phyloP scores from a whole-genome alignment of 2,113 vertebrate genomes.

The Phasianus colchicus region DNA sequence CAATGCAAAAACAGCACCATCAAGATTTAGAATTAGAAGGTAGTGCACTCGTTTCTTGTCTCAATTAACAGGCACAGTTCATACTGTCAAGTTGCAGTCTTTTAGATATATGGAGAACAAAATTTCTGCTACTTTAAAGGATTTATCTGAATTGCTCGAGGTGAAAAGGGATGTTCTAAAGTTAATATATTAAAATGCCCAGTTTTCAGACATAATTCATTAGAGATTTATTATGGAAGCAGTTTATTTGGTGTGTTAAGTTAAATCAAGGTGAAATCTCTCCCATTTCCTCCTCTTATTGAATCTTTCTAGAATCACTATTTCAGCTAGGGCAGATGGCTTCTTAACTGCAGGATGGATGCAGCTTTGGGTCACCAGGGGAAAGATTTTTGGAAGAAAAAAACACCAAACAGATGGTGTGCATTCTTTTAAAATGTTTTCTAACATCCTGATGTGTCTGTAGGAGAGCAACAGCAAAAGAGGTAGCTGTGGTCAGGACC shows the following conservation, averaged over 20 bases:
- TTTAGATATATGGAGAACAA: neutral
- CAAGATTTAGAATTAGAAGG: conserved; percentile 36
- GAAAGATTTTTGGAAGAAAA: neutral
- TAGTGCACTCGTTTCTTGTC: neutral
- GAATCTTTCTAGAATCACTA: neutral
- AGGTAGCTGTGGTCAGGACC: neutral
- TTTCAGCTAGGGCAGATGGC: conserved; percentile 12
- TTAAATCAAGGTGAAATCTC: neutral
- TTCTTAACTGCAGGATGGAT: neutral
- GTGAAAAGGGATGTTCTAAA: neutral
- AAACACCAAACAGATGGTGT: neutral
- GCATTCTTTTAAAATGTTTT: neutral
- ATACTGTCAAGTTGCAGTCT: neutral
- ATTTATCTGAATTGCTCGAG: neutral
- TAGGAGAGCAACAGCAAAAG: neutral
- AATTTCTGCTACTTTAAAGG: conserved; percentile 19
- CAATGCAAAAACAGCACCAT: neutral
- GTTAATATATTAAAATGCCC: neutral
- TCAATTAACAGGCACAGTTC: neutral
- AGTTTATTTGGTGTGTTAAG: neutral
- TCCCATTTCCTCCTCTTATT: neutral
- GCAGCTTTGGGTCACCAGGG: neutral
- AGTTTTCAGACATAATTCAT: neutral
- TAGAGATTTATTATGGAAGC: neutral
- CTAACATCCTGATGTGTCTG: neutral